phyloP scores from a whole-genome alignment of 2,888 invertebrate genomes.

The Hoplodrina ambigua region DNA sequence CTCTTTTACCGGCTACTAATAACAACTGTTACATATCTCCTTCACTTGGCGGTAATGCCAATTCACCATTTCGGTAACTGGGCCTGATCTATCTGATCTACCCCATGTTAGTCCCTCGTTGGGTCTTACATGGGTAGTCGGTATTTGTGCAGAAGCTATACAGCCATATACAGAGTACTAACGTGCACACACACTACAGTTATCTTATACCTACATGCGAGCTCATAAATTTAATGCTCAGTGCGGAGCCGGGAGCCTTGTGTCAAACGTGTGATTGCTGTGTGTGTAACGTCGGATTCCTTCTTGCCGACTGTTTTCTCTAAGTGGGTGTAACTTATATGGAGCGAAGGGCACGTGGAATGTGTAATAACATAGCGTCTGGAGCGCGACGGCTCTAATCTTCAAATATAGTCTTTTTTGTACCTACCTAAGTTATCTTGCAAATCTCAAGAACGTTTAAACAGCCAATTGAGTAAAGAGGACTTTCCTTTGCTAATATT shows the following conservation, averaged over 20 bases:
- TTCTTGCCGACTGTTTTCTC: constrained; percentile 68
- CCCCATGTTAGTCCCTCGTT: not conserved
- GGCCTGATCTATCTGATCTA: not conserved
- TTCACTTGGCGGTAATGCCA: not conserved
- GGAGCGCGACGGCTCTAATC: constrained; percentile 39
- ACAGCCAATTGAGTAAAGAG: constrained; percentile 30
- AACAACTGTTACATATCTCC: not conserved
- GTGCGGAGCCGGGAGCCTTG: constrained; percentile 32
- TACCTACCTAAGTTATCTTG: constrained; percentile 17
- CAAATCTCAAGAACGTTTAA: constrained; percentile 30
- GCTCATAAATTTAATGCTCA: constrained; percentile 46
- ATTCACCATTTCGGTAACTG: not conserved
- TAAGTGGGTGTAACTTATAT: constrained; percentile 67
- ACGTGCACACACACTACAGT: constrained; percentile 21
- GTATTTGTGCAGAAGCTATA: constrained; percentile 15
- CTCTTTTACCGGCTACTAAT: not conserved
- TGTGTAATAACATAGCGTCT: constrained; percentile 69
- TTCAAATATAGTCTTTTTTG: constrained; percentile 45
- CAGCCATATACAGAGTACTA: constrained; percentile 25
- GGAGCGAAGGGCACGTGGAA: constrained; percentile 67
- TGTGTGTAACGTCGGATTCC: constrained; percentile 63
- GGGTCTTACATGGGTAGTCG: not conserved
- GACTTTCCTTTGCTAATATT: constrained; percentile 47
- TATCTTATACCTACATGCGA: constrained; percentile 14
- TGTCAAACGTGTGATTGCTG: constrained; percentile 48